phyloP scores from a whole-genome alignment of 2,113 vertebrate genomes.

The Ginglymostoma cirratum region DNA sequence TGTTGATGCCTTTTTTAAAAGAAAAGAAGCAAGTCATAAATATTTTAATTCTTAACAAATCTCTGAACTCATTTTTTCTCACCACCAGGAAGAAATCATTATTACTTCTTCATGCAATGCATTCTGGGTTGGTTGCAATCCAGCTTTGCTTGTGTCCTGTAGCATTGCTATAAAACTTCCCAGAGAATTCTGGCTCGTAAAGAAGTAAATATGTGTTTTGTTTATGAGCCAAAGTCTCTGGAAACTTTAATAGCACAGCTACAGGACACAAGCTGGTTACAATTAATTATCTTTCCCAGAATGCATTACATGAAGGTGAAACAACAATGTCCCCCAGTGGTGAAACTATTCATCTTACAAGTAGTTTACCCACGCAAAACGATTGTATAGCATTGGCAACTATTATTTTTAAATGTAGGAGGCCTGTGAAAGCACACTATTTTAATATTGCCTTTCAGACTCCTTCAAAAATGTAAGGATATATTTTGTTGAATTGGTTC shows the following conservation, averaged over 20 bases:
- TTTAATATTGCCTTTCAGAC: not conserved
- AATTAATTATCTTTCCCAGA: constrained; percentile 27
- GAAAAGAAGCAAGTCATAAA: not conserved
- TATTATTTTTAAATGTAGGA: not conserved
- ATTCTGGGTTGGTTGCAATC: constrained; percentile 10
- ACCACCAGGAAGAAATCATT: constrained; percentile 18
- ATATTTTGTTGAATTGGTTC: not conserved
- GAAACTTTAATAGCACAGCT: constrained; percentile 22
- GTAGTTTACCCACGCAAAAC: not conserved
- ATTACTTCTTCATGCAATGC: not conserved
- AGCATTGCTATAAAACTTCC: constrained; percentile 5
- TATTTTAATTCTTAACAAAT: not conserved
- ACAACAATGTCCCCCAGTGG: constrained; percentile 36
- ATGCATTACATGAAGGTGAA: constrained; percentile 19
- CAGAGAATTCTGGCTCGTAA: constrained; percentile 29
- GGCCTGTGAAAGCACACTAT: not conserved
- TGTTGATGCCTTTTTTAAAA: not conserved
- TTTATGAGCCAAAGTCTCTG: constrained; percentile 32
- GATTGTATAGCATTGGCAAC: not conserved
- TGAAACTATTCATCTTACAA: constrained; percentile 33
- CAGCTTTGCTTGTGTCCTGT: not conserved
- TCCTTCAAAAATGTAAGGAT: not conserved
- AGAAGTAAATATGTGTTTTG: constrained; percentile 24
- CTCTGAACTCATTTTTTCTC: not conserved
- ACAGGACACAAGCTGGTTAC: not conserved